A percentile compares a stretch with the other conserved stretches of the same genome.
Conservation (phyloP, 2,113 vertebrate species). For the Actenoides hombroni region DNA sequence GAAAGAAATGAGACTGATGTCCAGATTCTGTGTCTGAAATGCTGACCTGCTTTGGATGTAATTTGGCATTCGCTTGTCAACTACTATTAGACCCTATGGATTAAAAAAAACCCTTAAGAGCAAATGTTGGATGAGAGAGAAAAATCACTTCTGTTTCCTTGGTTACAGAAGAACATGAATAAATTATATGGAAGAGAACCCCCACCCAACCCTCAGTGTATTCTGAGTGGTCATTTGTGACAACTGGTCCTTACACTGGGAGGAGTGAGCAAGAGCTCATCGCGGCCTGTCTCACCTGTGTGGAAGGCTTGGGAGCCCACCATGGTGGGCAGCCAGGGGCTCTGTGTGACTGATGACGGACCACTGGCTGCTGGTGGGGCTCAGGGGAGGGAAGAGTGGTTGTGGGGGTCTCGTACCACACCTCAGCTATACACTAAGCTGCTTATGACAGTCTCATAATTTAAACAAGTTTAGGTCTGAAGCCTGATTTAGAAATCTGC, state of each 20-base stretch:
- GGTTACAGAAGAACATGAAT: constrained; percentile 56
- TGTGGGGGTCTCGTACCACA: fast-evolving
- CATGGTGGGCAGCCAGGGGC: not conserved
- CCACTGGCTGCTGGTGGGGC: not conserved
- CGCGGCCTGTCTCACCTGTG: fast-evolving
- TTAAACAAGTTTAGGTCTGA: not conserved
- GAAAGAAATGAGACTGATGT: not conserved
- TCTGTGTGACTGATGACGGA: fast-evolving
- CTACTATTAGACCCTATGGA: not conserved
- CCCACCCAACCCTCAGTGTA: not conserved
- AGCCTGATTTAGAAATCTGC: not conserved
- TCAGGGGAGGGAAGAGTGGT: fast-evolving
- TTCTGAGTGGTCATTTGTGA: constrained; percentile 25
- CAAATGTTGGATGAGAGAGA: not conserved
- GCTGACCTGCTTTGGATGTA: not conserved
- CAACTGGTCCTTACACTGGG: not conserved
- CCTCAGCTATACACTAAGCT: not conserved
- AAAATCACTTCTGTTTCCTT: constrained; percentile 43
- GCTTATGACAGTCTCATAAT: not conserved
- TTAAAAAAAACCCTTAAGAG: constrained; percentile 3
- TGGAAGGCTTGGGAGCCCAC: not conserved
- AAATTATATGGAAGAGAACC: not conserved
- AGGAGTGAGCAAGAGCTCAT: not conserved
- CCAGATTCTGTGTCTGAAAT: not conserved
- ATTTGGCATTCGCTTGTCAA: not conserved